These are phyloP conservation scores for Sarcophaga peregrina DNA, from an alignment of 1,140 invertebrate genomes.

Conservation along the genomic window DNA sequence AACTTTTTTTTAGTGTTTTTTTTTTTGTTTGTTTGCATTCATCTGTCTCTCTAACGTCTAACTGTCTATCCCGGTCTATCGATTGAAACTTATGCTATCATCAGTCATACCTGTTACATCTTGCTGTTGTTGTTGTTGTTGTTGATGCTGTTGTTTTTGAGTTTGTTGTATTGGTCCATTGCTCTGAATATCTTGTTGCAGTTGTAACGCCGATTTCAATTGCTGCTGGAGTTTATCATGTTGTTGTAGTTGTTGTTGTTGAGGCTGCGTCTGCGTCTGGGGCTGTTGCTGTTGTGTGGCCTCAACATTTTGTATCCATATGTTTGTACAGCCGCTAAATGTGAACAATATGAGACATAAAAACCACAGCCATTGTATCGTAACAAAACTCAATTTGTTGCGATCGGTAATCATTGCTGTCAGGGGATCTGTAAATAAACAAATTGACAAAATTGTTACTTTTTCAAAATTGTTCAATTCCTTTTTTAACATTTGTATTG, in stretches of 20 bases:
- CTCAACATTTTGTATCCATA: constrained; percentile 9
- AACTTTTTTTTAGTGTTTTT: constrained; percentile 9
- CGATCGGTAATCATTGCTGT: constrained; percentile 64
- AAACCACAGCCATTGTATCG: constrained; percentile 54
- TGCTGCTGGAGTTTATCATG: no score
- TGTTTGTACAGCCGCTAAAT: not conserved
- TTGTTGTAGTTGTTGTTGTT: not conserved
- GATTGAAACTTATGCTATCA: not conserved
- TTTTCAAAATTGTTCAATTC: no score
- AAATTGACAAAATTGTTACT: constrained; percentile 8
- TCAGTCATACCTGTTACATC: constrained; percentile 41
- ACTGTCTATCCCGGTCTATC: not conserved
- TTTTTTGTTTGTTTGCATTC: not conserved
- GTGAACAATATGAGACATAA: constrained; percentile 31
- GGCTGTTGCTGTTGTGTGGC: constrained; percentile 38
- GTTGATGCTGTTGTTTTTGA: constrained; percentile 10
- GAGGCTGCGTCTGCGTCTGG: not conserved
- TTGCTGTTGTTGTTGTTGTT: constrained; percentile 29
- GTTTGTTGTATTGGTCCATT: constrained; percentile 26
- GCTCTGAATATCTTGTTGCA: constrained; percentile 22
- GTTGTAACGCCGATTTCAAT: no score
- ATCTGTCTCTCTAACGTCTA: not conserved
- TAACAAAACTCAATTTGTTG: constrained; percentile 61
- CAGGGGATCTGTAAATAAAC: constrained; percentile 54
- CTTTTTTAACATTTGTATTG: no score